These are phyloP conservation scores for Oryzias melastigma DNA, from an alignment of 2,113 vertebrate species.

Conservation along the genomic window DNA sequence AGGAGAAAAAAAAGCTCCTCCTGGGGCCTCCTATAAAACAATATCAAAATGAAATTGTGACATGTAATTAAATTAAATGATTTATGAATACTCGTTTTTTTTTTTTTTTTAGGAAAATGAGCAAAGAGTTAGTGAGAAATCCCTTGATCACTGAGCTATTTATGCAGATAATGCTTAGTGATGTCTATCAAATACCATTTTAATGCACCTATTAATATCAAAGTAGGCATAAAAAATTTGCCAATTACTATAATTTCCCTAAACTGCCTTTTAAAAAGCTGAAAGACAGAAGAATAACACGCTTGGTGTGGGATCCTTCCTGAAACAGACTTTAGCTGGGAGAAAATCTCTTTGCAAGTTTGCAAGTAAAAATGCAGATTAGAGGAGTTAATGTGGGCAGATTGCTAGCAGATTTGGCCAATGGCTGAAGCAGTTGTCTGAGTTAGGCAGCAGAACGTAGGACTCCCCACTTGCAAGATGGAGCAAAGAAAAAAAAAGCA, in stretches of 20 bases:
- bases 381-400: constrained; percentile 53
- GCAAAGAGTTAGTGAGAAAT: neutral
- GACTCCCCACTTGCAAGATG: constrained; percentile 64
- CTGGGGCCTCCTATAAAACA: neutral
- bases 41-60: neutral
- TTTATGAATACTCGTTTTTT: neutral
- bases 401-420: constrained; percentile 58
- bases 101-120: neutral
- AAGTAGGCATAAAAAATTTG: too few species aligned
- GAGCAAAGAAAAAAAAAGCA: constrained; percentile 34
- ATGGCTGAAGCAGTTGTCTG: constrained; percentile 61
- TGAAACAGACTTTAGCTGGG: constrained; percentile 28
- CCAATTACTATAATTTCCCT: neutral
- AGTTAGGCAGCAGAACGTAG: constrained; percentile 82
- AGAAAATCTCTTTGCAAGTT: constrained; percentile 15
- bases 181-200: too few species aligned
- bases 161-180: neutral
- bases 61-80: neutral
- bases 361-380: constrained; percentile 35
- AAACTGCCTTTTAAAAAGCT: neutral
- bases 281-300: constrained; percentile 2
- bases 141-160: neutral
- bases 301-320: constrained; percentile 9
- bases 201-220: too few species aligned
- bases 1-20: neutral